Conservation (phyloP, 1,140 invertebrate genomes). For the Zaprionus inermis region DNA sequence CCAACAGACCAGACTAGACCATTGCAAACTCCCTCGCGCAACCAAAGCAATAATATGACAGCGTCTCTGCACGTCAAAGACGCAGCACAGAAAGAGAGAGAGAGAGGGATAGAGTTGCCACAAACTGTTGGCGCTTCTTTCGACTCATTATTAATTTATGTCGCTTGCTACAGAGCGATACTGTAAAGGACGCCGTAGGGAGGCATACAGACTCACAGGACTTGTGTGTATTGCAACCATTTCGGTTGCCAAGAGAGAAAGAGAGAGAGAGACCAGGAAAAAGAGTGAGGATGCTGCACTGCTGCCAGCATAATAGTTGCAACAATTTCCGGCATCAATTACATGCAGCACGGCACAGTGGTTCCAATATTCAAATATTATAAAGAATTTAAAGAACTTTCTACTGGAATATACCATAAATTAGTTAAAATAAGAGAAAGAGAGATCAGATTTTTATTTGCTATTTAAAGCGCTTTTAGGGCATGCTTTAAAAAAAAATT, state of each 20-base stretch:
- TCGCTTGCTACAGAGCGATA: slow-evolving; percentile 18
- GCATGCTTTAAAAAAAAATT: too few species aligned
- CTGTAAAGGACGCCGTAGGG: slow-evolving; percentile 3
- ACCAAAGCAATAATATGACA: slow-evolving; percentile 26
- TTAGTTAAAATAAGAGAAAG: too few species aligned
- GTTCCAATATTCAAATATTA: background rate
- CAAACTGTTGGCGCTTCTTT: slow-evolving; percentile 44
- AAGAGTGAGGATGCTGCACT: slow-evolving; percentile 5
- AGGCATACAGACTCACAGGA: background rate
- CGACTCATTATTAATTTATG: slow-evolving; percentile 59
- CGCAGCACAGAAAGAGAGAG: background rate
- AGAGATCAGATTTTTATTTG: too few species aligned
- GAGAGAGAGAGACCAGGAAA: background rate
- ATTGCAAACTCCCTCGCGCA: slow-evolving; percentile 1
- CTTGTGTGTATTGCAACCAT: slow-evolving; percentile 28
- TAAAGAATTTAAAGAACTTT: too few species aligned
- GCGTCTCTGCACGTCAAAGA: slow-evolving; percentile 26
- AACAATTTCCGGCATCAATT: slow-evolving; percentile 60
- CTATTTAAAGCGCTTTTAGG: too few species aligned
- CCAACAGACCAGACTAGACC: background rate
- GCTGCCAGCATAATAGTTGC: slow-evolving; percentile 39
- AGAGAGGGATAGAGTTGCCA: slow-evolving; percentile 1
- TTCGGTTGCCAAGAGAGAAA: slow-evolving; percentile 8
- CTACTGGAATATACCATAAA: too few species aligned
- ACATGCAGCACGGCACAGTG: slow-evolving; percentile 16